Conservation (phyloP, 2,113 vertebrate genomes). For the Bucco capensis region DNA sequence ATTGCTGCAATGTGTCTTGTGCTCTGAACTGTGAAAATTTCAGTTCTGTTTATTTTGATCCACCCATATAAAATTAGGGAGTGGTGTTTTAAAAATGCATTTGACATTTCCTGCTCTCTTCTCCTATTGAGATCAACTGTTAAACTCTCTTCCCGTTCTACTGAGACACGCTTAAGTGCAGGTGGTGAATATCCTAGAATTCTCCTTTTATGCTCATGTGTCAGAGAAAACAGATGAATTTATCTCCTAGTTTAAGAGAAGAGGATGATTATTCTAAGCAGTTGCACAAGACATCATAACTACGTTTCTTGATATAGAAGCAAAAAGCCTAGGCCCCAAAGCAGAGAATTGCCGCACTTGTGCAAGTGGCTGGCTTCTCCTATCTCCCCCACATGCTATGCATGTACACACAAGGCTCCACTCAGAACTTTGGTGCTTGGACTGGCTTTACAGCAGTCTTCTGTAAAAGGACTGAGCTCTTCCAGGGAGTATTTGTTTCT, state of each 20-base stretch:
- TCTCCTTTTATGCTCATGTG: neutral
- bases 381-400: rapidly evolving
- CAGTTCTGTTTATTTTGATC: neutral
- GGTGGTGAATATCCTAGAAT: neutral
- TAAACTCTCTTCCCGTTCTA: neutral
- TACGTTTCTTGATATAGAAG: neutral
- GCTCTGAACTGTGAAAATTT: neutral
- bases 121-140: neutral
- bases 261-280: neutral
- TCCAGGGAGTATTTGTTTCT: neutral
- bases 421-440: neutral
- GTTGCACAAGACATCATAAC: neutral
- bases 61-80: neutral
- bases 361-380: neutral
- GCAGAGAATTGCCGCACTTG: neutral
- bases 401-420: neutral
- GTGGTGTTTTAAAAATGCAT: neutral
- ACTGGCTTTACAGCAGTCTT: neutral
- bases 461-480: neutral
- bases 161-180: neutral
- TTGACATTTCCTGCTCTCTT: neutral
- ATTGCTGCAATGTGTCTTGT: neutral
- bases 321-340: neutral
- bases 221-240: neutral
- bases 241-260: neutral